Conservation (phyloP, 2,888 invertebrate genomes). For the Lycaena phlaeas region DNA sequence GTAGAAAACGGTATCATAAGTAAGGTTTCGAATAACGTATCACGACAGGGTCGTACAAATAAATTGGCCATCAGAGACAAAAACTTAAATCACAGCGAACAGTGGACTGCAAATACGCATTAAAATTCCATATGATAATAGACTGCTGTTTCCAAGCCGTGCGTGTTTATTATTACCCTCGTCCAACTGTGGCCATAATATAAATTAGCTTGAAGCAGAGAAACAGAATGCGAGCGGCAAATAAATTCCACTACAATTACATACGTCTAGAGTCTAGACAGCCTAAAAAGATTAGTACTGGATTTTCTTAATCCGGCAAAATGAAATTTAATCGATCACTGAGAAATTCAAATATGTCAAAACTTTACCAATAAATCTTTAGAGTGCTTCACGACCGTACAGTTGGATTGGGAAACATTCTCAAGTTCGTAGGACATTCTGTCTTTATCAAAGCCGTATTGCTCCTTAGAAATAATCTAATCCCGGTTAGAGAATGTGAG, state of each 20-base stretch:
- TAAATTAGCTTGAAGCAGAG: conserved; percentile 1
- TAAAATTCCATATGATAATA: background rate
- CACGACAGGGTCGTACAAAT: too few species aligned
- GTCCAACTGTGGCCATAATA: background rate
- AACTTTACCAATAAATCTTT: conserved; percentile 6
- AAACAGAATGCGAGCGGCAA: background rate
- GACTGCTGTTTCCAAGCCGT: background rate
- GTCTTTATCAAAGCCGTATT: too few species aligned
- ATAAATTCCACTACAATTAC: background rate
- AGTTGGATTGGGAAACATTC: background rate
- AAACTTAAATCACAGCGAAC: background rate
- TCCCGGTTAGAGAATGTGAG: too few species aligned
- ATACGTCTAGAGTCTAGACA: conserved; percentile 7
- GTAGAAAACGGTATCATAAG: too few species aligned
- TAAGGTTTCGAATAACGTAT: too few species aligned
- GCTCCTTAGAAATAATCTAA: too few species aligned
- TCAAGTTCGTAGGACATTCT: background rate
- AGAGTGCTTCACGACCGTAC: background rate
- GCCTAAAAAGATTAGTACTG: background rate
- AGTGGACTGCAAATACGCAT: background rate
- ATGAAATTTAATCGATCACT: conserved; percentile 3
- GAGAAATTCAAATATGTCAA: conserved; percentile 6
- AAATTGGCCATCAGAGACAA: too few species aligned
- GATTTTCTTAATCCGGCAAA: background rate
- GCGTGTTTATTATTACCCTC: background rate